phyloP scores from a whole-genome alignment of 2,113 vertebrate species.

The Beaufortia kweichowensis region DNA sequence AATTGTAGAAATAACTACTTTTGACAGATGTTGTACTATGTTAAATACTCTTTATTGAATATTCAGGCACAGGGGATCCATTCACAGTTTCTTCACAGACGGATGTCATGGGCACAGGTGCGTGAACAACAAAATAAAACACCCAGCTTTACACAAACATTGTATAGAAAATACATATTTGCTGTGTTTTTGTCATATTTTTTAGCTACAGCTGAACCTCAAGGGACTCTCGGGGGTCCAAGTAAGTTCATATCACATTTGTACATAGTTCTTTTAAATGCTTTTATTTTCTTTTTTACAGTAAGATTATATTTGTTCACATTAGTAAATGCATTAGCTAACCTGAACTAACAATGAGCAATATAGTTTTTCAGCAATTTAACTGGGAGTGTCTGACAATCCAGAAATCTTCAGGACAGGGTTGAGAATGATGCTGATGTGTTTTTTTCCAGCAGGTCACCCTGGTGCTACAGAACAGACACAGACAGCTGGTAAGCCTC shows the following conservation, averaged over 20 bases:
- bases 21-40: too few species aligned
- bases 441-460: conserved; percentile 57
- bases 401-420: too few species aligned
- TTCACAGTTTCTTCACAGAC: conserved; percentile 49
- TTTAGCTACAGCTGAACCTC: conserved; percentile 55
- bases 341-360: too few species aligned
- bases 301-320: too few species aligned
- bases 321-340: too few species aligned
- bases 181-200: conserved; percentile 10
- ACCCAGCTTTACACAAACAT: neutral
- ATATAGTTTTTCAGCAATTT: too few species aligned
- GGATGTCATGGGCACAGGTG: conserved; percentile 48
- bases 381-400: too few species aligned
- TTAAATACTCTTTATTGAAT: too few species aligned
- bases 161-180: neutral
- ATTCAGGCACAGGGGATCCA: conserved; percentile 63
- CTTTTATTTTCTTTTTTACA: too few species aligned
- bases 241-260: conserved; percentile 57
- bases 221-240: conserved; percentile 59
- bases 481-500: conserved; percentile 74
- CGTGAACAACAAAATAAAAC: conserved; percentile 11
- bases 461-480: conserved; percentile 62
- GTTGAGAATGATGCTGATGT: neutral
- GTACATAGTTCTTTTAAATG: too few species aligned
- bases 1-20: too few species aligned